phyloP scores from a whole-genome alignment of 2,888 invertebrate species.

The Xestia xanthographa region DNA sequence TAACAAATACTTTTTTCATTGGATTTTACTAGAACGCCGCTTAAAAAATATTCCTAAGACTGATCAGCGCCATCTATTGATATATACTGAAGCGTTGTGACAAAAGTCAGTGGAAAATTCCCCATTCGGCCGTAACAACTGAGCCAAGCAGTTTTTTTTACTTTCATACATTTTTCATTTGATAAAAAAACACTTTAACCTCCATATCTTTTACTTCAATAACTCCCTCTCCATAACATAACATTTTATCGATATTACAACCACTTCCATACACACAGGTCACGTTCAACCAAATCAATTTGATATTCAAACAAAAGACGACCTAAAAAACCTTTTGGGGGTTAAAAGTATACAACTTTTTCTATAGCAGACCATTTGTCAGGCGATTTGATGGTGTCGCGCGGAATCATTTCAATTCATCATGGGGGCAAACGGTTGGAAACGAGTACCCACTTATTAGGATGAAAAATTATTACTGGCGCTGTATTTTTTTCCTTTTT shows the following conservation, averaged over 20 bases:
- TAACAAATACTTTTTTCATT: no score
- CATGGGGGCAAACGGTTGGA: slow-evolving; percentile 59
- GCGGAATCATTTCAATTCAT: slow-evolving; percentile 64
- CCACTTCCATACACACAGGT: slow-evolving; percentile 31
- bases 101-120: no score
- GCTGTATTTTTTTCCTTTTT: slow-evolving; percentile 9
- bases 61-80: no score
- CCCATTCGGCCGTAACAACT: background rate
- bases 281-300: slow-evolving; percentile 58
- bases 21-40: no score
- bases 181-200: slow-evolving; percentile 22
- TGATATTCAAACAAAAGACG: slow-evolving; percentile 54
- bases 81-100: no score
- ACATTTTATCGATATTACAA: slow-evolving; percentile 47
- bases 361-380: slow-evolving; percentile 60
- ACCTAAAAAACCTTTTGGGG: slow-evolving; percentile 6
- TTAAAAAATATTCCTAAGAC: no score
- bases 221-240: slow-evolving; percentile 11
- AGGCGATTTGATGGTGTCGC: slow-evolving; percentile 59
- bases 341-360: slow-evolving; percentile 50
- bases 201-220: slow-evolving; percentile 28
- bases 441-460: slow-evolving; percentile 60
- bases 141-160: background rate
- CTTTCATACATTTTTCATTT: background rate
- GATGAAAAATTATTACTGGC: slow-evolving; percentile 56